Evolutionary conservation across 2,797 vertebrate genomes (phyloP).

Genomic region (Benthosema pterotum): DNA sequence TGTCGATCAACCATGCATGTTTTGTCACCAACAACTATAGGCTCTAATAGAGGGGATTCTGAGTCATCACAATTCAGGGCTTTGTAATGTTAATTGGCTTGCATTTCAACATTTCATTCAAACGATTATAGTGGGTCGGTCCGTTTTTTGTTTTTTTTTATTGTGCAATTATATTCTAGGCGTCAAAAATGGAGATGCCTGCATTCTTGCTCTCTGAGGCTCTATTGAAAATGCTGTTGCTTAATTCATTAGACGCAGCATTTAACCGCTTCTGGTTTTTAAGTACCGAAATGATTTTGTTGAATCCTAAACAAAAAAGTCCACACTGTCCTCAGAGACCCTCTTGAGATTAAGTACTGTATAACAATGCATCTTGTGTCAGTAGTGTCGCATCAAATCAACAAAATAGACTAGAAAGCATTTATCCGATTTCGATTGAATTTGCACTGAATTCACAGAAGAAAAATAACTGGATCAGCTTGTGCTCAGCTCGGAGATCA

Average conservation of each 20-base stretch:
- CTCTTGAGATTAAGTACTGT: neutral
- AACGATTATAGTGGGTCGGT: neutral
- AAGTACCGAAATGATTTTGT: neutral
- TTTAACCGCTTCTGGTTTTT: neutral
- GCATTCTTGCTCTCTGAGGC: neutral
- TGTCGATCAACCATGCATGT: conserved; percentile 43
- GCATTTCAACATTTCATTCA: neutral
- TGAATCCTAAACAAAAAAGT: neutral
- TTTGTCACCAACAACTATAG: conserved; percentile 1
- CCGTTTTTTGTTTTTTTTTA: no score
- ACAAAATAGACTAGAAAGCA: no score
- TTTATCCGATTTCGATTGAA: conserved; percentile 2
- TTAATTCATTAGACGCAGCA: neutral
- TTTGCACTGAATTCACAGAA: neutral
- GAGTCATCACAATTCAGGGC: conserved; percentile 40
- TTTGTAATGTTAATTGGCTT: neutral
- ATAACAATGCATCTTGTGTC: neutral
- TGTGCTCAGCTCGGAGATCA: conserved; percentile 28
- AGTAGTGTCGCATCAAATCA: neutral
- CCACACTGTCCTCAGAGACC: neutral
- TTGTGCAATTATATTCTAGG: no score
- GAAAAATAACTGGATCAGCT: conserved; percentile 42
- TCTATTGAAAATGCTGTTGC: neutral
- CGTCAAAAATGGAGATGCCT: neutral
- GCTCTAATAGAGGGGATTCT: conserved; percentile 35